phyloP scores from a whole-genome alignment of 35 echinoderm and acorn worm species.

The Apostichopus parvimensis region DNA sequence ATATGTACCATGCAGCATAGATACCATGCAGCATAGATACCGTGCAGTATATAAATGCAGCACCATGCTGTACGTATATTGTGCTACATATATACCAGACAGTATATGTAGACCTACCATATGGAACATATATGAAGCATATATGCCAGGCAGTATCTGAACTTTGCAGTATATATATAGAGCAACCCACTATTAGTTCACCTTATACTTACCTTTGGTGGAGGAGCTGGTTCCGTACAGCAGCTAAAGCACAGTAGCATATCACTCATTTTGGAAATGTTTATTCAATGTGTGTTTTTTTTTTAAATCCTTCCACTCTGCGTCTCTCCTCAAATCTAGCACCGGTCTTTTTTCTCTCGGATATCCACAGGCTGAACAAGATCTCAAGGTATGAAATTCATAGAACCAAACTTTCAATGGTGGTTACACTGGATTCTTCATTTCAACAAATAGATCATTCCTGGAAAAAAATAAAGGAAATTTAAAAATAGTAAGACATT shows the following conservation, averaged over 20 bases:
- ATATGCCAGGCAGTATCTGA: too few species aligned
- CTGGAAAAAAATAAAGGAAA: not conserved
- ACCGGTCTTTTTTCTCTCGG: too few species aligned
- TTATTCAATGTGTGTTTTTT: not conserved
- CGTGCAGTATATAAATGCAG: too few species aligned
- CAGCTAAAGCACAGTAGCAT: conserved; percentile 38
- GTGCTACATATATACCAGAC: not conserved
- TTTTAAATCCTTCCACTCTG: not conserved
- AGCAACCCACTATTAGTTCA: not conserved
- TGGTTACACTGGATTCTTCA: not conserved
- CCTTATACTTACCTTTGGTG: conserved; percentile 5
- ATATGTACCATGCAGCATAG: too few species aligned
- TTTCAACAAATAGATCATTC: not conserved
- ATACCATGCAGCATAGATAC: too few species aligned
- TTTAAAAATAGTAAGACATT: not conserved
- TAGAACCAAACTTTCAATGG: not conserved
- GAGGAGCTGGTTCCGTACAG: conserved; percentile 31
- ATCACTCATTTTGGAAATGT: conserved; percentile 18
- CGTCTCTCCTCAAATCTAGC: not conserved
- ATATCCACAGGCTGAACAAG: not conserved
- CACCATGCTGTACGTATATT: too few species aligned
- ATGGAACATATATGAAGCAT: too few species aligned
- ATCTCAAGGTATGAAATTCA: not conserved
- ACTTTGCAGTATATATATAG: not conserved
- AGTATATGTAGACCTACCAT: too few species aligned